Conservation (phyloP, 2,888 invertebrate genomes). For the Chymomyza amoena region DNA sequence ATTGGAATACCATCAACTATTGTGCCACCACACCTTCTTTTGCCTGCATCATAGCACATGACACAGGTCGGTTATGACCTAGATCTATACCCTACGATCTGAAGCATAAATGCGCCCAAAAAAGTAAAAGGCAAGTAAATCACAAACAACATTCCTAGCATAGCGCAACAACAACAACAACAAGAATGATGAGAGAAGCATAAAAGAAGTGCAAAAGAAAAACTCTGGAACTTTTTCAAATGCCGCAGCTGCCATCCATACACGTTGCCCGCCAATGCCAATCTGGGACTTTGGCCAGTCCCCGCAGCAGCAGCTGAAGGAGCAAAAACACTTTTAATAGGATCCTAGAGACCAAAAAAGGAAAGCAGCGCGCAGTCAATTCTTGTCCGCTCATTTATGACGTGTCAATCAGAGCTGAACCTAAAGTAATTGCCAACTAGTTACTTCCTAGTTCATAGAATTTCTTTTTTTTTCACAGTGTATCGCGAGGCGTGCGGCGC, state of each 20-base stretch:
- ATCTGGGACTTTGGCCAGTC: not conserved
- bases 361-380: slow-evolving; percentile 7
- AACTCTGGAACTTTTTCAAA: slow-evolving; percentile 4
- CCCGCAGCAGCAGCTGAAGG: not conserved
- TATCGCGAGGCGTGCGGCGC: slow-evolving; percentile 35
- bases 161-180: slow-evolving; percentile 24
- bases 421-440: not conserved
- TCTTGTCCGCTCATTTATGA: not conserved
- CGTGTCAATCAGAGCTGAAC: not conserved
- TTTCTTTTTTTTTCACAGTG: not conserved
- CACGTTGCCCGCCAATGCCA: not conserved
- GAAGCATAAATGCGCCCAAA: slow-evolving; percentile 10
- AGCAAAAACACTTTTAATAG: not conserved
- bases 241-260: not conserved
- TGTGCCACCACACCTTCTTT: not conserved
- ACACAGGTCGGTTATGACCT: slow-evolving; percentile 16
- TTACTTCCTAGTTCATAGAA: not conserved
- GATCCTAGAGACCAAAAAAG: not conserved
- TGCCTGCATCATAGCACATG: slow-evolving; percentile 14
- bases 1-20: too few relatives aligned
- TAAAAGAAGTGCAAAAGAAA: not conserved
- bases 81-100: not conserved
- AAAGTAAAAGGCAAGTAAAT: slow-evolving; percentile 40
- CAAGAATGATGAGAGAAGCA: not conserved
- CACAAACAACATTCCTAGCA: slow-evolving; percentile 63